Evolutionary conservation across 2,888 invertebrate species (phyloP), one percentile per base, ranked within the genome.

Genomic region (Sipha maydis): DNA sequence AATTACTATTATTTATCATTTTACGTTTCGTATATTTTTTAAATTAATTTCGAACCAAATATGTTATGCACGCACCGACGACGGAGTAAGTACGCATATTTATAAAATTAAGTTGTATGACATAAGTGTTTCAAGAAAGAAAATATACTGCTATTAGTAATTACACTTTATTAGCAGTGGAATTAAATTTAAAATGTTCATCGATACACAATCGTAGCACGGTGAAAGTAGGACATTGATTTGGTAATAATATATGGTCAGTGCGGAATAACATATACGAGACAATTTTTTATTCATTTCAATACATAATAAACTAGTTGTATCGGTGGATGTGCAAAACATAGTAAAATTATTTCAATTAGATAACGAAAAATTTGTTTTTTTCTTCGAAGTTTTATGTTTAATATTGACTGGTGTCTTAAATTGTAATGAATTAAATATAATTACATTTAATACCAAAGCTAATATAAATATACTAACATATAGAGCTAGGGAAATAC

Each of bases 151-250:
- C n/a, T 34, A 54, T 48, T 69, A 78, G 69, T 85, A 69, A 85
- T 85, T 85, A 85, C 77, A 78, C 54, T 85, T 77, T 77, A 85
- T 78, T 78, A 69, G 48, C 69, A 9, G 34, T 69, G 56, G 79
- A 56, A 86, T 86, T 86, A 73, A 73, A 86, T 86, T 80, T 80
- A 31, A 79, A 86, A 86, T 71, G 79, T 86, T 56, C 86, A 69
- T 86, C 79, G 79, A 86, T 86, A 86, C 86, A 80, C 85, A 77
- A 83, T 85, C 85, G 25, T 79, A 67, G 85, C 79, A 56, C 11
- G 79, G 86, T 86, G 86, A 86, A 86, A 86, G 86, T 86, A 86
- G 86, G 86, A 86, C 86, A 86, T 86, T 56, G 86, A 80, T 86
- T 86, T 86, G 86, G 86, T 86, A 86, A 80, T 86, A 86, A 69